These are phyloP conservation scores for Caranx ignobilis DNA, from an alignment of 2,113 vertebrate species.

Conservation along the genomic window DNA sequence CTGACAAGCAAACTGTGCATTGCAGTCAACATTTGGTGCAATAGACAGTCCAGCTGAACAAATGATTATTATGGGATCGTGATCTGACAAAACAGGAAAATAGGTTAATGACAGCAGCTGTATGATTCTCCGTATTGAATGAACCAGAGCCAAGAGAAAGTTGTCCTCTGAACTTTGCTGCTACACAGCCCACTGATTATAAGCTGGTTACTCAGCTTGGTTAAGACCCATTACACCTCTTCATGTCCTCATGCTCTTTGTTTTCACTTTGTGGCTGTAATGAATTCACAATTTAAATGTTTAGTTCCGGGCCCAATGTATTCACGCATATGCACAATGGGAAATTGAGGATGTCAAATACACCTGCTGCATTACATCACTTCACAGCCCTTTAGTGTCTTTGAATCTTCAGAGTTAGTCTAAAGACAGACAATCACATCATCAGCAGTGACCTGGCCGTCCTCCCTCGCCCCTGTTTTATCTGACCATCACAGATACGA, in stretches of 20 bases:
- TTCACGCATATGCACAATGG: neutral
- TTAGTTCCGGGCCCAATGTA: neutral
- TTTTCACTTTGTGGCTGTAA: neutral
- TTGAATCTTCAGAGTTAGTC: conserved; percentile 11
- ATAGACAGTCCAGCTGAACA: no score
- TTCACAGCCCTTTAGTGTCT: neutral
- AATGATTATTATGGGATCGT: no score
- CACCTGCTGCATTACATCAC: neutral
- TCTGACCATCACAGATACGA: conserved; percentile 24
- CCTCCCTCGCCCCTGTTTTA: conserved; percentile 19
- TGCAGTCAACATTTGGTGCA: no score
- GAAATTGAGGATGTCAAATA: neutral
- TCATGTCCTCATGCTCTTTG: neutral
- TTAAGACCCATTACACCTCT: neutral
- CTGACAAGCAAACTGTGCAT: no score
- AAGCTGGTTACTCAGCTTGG: neutral
- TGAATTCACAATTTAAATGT: neutral
- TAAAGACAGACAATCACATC: conserved; percentile 27
- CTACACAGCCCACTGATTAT: no score
- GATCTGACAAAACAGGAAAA: no score
- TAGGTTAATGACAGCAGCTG: no score
- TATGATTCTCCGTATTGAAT: no score
- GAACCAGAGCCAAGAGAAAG: no score
- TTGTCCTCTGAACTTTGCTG: no score
- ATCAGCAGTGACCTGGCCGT: conserved; percentile 43